phyloP scores from a whole-genome alignment of 1,140 invertebrate species.

The Cherax quadricarinatus region DNA sequence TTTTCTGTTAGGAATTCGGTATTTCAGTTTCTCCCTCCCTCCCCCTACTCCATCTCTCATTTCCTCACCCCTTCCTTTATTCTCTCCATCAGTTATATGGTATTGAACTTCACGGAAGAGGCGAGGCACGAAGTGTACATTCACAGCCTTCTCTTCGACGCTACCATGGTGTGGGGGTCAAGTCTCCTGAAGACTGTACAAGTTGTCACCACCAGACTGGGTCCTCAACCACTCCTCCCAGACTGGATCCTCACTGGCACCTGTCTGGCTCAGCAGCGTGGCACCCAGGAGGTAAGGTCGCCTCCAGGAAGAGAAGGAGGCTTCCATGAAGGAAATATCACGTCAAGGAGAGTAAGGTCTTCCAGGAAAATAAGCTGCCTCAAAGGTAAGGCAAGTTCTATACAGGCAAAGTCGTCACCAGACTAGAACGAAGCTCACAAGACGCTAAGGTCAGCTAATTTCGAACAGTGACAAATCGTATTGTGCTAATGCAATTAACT shows the following conservation, averaged over 20 bases:
- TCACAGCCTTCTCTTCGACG: constrained; percentile 65
- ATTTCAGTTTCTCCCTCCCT: too few relatives aligned
- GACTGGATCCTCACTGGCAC: constrained; percentile 76
- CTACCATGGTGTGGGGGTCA: constrained; percentile 70
- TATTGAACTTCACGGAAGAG: constrained; percentile 75
- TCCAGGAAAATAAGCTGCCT: too few relatives aligned
- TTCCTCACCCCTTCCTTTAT: background rate
- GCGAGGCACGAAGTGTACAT: constrained; percentile 75
- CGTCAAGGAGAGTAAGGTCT: background rate
- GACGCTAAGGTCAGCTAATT: too few relatives aligned
- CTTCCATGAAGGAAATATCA: too few relatives aligned
- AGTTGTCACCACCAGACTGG: constrained; percentile 69
- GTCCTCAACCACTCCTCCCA: constrained; percentile 74
- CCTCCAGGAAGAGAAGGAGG: background rate
- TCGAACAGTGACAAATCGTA: too few relatives aligned
- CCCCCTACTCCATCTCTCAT: too few relatives aligned
- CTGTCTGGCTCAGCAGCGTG: constrained; percentile 76
- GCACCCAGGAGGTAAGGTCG: constrained; percentile 62
- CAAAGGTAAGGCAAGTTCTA: too few relatives aligned
- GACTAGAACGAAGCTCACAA: too few relatives aligned
- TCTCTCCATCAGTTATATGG: constrained; percentile 74
- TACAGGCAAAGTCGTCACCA: background rate
- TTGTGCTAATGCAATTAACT: too few relatives aligned
- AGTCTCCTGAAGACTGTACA: constrained; percentile 73
- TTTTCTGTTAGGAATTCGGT: too few relatives aligned